Evolutionary conservation across 2,888 invertebrate species (phyloP).

Genomic region (Trichogramma evanescens): DNA sequence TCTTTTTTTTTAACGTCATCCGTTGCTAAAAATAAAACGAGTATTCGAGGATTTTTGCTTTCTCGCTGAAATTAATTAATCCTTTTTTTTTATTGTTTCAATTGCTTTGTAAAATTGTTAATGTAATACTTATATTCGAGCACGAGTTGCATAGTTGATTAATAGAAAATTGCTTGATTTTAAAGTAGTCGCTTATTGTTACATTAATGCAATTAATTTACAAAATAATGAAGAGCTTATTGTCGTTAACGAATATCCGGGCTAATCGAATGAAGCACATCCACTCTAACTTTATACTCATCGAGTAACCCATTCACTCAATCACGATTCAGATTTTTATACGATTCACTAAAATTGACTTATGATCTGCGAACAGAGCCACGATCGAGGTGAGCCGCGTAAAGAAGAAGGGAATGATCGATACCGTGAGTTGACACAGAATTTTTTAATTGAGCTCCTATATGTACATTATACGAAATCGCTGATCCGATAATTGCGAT

Average conservation of each 20-base stretch:
- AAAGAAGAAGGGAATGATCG: constrained; percentile 63
- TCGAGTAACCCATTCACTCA: no score
- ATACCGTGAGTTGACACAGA: constrained; percentile 56
- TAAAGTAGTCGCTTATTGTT: neutral
- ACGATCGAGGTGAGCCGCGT: constrained; percentile 66
- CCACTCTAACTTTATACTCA: no score
- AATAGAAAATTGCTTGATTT: neutral
- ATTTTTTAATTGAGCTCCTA: constrained; percentile 4
- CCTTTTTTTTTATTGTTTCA: no score
- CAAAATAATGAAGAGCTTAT: neutral
- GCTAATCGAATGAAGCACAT: no score
- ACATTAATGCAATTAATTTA: constrained; percentile 14
- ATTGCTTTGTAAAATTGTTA: no score
- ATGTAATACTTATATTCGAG: no score
- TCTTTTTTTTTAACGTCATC: neutral
- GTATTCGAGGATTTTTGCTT: no score
- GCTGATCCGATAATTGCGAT: constrained; percentile 21
- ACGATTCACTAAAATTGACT: neutral
- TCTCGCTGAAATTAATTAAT: no score
- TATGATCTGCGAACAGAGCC: constrained; percentile 50
- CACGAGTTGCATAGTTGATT: no score
- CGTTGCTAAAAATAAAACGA: no score
- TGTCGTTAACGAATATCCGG: no score
- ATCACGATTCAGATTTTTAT: neutral
- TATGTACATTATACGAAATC: neutral